A percentile compares a stretch with the other conserved stretches of the same genome.
Evolutionary conservation across 2,113 vertebrate species (phyloP).

Genomic region (Alectura lathami): DNA sequence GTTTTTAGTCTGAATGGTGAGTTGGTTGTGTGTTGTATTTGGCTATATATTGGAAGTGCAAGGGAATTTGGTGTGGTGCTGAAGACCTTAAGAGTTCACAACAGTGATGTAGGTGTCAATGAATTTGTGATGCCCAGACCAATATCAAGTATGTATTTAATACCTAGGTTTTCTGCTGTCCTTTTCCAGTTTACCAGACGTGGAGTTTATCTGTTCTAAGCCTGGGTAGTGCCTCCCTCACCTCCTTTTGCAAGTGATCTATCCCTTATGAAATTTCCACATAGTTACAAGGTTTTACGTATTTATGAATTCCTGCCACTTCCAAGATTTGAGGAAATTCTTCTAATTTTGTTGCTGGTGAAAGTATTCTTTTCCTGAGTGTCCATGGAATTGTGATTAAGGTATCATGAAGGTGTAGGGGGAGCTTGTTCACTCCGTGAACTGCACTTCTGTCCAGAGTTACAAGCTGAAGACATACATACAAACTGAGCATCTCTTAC

Average conservation of each 20-base stretch:
- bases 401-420: background rate
- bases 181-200: background rate
- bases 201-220: background rate
- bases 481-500: background rate
- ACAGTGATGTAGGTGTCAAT: background rate
- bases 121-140: background rate
- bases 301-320: background rate
- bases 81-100: constrained; percentile 45
- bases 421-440: background rate
- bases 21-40: constrained; percentile 40
- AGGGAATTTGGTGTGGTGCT: constrained; percentile 42
- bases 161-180: background rate
- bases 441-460: background rate
- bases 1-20: constrained; percentile 36
- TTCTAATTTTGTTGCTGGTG: background rate
- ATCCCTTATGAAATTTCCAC: background rate
- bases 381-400: background rate
- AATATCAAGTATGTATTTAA: background rate
- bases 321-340: background rate
- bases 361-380: background rate
- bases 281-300: background rate
- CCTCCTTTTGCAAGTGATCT: background rate
- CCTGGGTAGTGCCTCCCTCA: background rate
- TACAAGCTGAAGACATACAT: background rate
- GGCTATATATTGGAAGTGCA: constrained; percentile 38